Evolutionary conservation across 2,888 invertebrate genomes (phyloP).

Genomic region (Auanema freiburgensis): DNA sequence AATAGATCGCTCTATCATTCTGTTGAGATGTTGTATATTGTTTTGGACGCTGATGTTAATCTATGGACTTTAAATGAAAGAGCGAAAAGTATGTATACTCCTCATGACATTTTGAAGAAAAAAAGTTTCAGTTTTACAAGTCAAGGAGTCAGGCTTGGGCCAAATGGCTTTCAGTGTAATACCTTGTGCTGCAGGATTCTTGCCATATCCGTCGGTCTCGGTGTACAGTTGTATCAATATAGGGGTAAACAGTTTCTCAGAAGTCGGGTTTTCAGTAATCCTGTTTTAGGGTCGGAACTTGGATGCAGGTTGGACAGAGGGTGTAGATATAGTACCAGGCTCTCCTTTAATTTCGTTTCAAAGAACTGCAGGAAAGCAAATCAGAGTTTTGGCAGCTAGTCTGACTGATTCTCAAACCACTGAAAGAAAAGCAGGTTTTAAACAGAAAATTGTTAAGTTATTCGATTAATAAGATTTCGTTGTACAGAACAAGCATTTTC

Average conservation of each 20-base stretch:
- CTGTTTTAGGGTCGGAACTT: slow-evolving; percentile 10
- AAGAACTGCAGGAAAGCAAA: slow-evolving; percentile 59
- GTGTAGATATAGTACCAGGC: slow-evolving; percentile 33
- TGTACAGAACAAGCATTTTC: slow-evolving; percentile 19
- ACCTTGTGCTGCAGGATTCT: slow-evolving; percentile 55
- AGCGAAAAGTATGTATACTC: slow-evolving; percentile 32
- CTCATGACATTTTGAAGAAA: not conserved
- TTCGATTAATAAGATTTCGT: slow-evolving; percentile 31
- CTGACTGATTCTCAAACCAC: slow-evolving; percentile 4
- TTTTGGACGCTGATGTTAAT: slow-evolving; percentile 49
- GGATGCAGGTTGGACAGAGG: slow-evolving; percentile 14
- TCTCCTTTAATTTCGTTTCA: slow-evolving; percentile 51
- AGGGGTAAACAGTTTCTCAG: slow-evolving; percentile 9
- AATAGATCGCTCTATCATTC: slow-evolving; percentile 17
- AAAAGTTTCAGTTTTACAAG: slow-evolving; percentile 50
- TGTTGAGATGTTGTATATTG: slow-evolving; percentile 37
- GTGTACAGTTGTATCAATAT: slow-evolving; percentile 45
- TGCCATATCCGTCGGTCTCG: slow-evolving; percentile 59
- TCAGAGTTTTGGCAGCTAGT: slow-evolving; percentile 56
- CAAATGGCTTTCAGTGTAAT: slow-evolving; percentile 54
- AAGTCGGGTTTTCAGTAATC: slow-evolving; percentile 6
- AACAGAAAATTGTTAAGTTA: slow-evolving; percentile 42
- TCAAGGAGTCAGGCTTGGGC: slow-evolving; percentile 62
- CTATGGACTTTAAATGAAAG: slow-evolving; percentile 47
- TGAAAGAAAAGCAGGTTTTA: slow-evolving; percentile 28